A percentile compares a stretch with the other conserved stretches of the same genome.
phyloP scores from a whole-genome alignment of 2,797 vertebrate species.

The Enteromius trimaculatus region DNA sequence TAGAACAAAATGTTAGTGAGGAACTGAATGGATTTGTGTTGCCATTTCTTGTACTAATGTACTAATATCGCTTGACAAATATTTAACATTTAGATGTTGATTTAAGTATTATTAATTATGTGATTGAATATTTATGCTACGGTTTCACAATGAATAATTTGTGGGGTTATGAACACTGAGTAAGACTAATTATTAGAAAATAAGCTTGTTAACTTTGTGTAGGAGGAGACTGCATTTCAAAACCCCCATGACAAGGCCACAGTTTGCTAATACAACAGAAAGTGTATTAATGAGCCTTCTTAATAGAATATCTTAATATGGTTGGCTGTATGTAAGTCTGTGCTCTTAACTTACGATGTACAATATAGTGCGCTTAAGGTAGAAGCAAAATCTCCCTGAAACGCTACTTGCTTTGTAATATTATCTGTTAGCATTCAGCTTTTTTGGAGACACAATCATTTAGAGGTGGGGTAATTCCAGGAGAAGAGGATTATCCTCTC shows the following conservation, averaged over 20 bases:
- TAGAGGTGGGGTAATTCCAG: slow-evolving; percentile 74
- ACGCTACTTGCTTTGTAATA: slow-evolving; percentile 19
- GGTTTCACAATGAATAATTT: slow-evolving; percentile 11
- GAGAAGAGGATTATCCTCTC: slow-evolving; percentile 74
- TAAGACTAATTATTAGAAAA: not conserved
- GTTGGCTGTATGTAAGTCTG: not conserved
- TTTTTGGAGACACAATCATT: slow-evolving; percentile 43
- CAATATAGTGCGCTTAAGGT: not conserved
- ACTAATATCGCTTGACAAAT: not conserved
- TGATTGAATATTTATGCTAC: slow-evolving; percentile 6
- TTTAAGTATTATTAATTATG: not conserved
- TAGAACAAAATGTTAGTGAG: not conserved
- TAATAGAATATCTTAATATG: slow-evolving; percentile 6
- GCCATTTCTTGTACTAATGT: not conserved
- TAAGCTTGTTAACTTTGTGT: slow-evolving; percentile 4
- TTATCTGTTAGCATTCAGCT: not conserved
- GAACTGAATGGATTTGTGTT: slow-evolving; percentile 38
- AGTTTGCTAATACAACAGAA: not conserved
- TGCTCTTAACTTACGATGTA: not conserved
- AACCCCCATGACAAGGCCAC: not conserved
- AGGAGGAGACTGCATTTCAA: slow-evolving; percentile 4
- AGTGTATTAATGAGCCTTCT: not conserved
- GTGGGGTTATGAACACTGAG: not conserved
- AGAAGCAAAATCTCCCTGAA: not conserved
- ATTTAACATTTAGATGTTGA: not conserved